phyloP scores from a whole-genome alignment of 1,140 invertebrate species.

The Polypedilum pembai region DNA sequence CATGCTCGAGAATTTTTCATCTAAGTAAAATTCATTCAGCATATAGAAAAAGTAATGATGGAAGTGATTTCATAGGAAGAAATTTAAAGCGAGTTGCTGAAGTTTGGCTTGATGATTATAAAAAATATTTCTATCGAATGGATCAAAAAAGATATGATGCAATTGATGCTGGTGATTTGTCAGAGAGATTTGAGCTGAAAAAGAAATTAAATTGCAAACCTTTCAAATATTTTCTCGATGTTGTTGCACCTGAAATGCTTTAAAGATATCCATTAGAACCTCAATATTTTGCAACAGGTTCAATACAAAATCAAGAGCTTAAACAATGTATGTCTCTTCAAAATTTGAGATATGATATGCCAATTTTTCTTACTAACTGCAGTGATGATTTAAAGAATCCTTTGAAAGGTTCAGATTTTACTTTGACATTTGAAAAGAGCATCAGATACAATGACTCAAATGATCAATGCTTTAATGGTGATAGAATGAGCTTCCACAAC shows the following conservation, averaged over 20 bases:
- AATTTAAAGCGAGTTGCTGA: conserved; percentile 71
- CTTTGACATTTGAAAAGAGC: too few species aligned
- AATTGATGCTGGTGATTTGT: conserved; percentile 61
- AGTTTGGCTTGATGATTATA: conserved; percentile 87
- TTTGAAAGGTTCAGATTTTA: too few species aligned
- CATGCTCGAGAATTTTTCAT: conserved; percentile 93
- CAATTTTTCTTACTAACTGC: too few species aligned
- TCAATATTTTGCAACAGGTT: too few species aligned
- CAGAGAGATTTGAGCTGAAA: conserved; percentile 56
- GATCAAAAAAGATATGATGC: conserved; percentile 52
- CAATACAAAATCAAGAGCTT: too few species aligned
- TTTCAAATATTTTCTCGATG: conserved; percentile 80
- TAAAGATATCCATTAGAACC: conserved; percentile 57
- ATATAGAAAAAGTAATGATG: conserved; percentile 82
- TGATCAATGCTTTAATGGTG: too few species aligned
- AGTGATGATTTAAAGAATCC: too few species aligned
- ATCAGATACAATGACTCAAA: too few species aligned
- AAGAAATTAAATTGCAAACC: conserved; percentile 64
- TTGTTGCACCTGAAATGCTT: conserved; percentile 68
- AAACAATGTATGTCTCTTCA: too few species aligned
- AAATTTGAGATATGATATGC: too few species aligned
- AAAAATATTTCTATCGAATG: conserved; percentile 62
- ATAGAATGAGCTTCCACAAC: too few species aligned
- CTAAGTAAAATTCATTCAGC: conserved; percentile 82
- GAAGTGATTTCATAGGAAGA: conserved; percentile 86